Percentiles rank a stretch among this genome's conserved stretches.
Evolutionary conservation across 2,888 invertebrate genomes (phyloP).

Genomic region (Pseudeuparius sepicola): DNA sequence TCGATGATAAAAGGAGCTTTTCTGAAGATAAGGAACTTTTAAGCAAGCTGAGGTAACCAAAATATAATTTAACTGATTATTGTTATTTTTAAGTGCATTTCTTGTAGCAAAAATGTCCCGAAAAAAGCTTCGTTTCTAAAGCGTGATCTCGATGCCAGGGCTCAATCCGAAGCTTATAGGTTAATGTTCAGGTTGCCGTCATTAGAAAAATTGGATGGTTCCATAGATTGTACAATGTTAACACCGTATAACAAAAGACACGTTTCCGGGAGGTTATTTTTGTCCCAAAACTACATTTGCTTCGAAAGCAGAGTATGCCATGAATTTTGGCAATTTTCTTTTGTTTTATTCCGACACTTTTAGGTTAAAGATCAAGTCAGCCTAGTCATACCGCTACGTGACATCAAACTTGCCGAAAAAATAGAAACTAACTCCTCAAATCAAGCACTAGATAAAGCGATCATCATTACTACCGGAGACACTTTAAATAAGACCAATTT

Average conservation of each 20-base stretch:
- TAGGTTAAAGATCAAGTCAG: conserved; percentile 73
- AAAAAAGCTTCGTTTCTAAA: conserved; percentile 88
- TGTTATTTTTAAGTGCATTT: conserved; percentile 5
- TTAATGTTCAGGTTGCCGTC: conserved; percentile 77
- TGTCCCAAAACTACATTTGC: conserved; percentile 92
- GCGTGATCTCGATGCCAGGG: conserved; percentile 88
- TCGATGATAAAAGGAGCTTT: conserved; percentile 85
- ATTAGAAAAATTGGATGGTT: conserved; percentile 88
- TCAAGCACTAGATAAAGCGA: conserved; percentile 51
- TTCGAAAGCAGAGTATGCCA: conserved; percentile 82
- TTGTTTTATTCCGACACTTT: conserved; percentile 4
- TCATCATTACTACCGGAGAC: conserved; percentile 74
- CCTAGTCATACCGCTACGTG: conserved; percentile 80
- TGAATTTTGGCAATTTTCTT: background rate
- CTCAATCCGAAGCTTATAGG: conserved; percentile 86
- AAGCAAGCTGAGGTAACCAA: conserved; percentile 68
- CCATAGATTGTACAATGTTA: conserved; percentile 84
- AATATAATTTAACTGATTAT: conserved; percentile 16
- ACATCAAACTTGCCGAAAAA: conserved; percentile 66
- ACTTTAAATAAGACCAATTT: conserved; percentile 70
- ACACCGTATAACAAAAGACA: conserved; percentile 91
- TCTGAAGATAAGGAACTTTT: conserved; percentile 80
- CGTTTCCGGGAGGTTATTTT: conserved; percentile 77
- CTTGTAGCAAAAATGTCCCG: conserved; percentile 66
- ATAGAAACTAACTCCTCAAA: conserved; percentile 59